A percentile compares a stretch with the other conserved stretches of the same genome.
These are phyloP conservation scores for Meda fulgida DNA, from an alignment of 2,797 vertebrate species.

Conservation along the genomic window DNA sequence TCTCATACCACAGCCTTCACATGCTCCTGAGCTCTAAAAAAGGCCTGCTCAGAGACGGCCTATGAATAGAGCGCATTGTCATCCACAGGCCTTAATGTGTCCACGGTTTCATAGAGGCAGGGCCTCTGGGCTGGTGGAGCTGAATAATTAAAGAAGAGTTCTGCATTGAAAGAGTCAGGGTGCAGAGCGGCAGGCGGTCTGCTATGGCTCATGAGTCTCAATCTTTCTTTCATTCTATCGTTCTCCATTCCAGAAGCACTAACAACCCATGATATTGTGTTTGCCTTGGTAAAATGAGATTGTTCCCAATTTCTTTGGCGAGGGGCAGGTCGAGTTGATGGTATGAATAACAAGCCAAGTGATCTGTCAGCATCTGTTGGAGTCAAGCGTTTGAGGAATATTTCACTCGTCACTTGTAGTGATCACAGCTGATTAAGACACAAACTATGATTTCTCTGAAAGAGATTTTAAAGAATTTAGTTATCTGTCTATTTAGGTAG, in stretches of 20 bases:
- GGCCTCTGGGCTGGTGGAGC: conserved; percentile 47
- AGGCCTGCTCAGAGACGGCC: conserved; percentile 46
- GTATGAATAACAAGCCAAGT: conserved; percentile 47
- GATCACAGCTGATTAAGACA: neutral
- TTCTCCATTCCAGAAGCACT: conserved; percentile 6
- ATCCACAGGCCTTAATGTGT: conserved; percentile 50
- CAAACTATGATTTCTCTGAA: neutral
- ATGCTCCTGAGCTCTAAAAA: conserved; percentile 52
- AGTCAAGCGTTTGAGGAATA: neutral
- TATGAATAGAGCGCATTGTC: conserved; percentile 65
- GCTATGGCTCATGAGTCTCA: conserved; percentile 45
- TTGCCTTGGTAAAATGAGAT: conserved; percentile 33
- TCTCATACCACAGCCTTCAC: conserved; percentile 48
- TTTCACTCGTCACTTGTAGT: neutral
- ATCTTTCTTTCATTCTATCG: conserved; percentile 9
- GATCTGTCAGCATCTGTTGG: conserved; percentile 44
- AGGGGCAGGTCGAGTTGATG: conserved; percentile 26
- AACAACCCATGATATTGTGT: conserved; percentile 40
- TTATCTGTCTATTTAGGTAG: neutral
- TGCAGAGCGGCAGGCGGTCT: conserved; percentile 43
- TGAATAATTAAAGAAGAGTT: conserved; percentile 59
- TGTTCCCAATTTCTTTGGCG: conserved; percentile 24
- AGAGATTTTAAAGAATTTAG: neutral
- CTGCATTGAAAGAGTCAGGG: conserved; percentile 41
- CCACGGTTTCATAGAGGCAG: conserved; percentile 42